Percentiles rank a stretch among this genome's conserved stretches.
These are phyloP conservation scores for Patagioenas fasciata DNA, from an alignment of 2,113 vertebrate species.

Conservation along the genomic window DNA sequence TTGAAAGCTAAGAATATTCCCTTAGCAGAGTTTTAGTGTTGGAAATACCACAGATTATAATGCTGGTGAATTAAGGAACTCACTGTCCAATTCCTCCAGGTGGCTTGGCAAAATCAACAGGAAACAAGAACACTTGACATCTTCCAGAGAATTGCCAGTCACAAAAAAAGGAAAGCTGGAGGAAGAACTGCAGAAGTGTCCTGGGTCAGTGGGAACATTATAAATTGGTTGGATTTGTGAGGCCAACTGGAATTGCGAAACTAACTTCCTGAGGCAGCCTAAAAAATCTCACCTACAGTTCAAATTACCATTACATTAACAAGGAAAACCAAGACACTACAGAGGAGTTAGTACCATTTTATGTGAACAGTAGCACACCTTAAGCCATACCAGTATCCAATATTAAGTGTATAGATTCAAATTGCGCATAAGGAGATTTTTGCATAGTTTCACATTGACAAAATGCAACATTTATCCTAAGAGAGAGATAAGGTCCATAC, in stretches of 20 bases:
- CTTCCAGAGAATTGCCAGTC: not conserved
- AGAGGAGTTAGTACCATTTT: not conserved
- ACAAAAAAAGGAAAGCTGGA: not conserved
- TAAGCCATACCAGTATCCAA: not conserved
- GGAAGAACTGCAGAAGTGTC: not conserved
- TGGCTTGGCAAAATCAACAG: not conserved
- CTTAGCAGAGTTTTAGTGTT: not conserved
- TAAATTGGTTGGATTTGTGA: not conserved
- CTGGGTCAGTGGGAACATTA: not conserved
- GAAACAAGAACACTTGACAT: accelerated
- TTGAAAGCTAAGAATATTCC: not conserved
- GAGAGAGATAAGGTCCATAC: not conserved
- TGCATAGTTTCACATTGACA: not conserved
- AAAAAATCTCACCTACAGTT: not conserved
- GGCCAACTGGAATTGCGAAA: not conserved
- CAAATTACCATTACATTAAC: not conserved
- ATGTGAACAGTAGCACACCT: not conserved
- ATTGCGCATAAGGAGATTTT: not conserved
- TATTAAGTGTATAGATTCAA: not conserved
- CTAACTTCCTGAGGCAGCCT: not conserved
- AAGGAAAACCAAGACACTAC: not conserved
- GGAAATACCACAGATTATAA: not conserved
- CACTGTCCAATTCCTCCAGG: not conserved
- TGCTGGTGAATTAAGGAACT: not conserved
- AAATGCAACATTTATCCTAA: not conserved